Conservation (phyloP, 2,888 invertebrate genomes). For the Pammene fasciana region DNA sequence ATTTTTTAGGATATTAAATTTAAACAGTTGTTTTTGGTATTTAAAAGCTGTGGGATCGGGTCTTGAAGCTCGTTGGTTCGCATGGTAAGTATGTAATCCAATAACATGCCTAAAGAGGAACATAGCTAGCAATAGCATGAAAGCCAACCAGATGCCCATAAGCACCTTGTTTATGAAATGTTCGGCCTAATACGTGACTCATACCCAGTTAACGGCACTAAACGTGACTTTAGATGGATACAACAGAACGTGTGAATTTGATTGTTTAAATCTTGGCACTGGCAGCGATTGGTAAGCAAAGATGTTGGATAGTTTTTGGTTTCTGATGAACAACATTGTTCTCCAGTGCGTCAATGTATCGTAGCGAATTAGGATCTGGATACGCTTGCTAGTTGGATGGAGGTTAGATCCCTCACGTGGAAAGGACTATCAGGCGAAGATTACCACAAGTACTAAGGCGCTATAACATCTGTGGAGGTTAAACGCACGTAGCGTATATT, state of each 20-base stretch:
- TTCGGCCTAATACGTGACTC: constrained; percentile 39
- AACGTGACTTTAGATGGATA: constrained; percentile 53
- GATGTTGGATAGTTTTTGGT: constrained; percentile 47
- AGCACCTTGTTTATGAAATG: constrained; percentile 40
- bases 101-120: constrained; percentile 21
- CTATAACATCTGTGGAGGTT: constrained; percentile 71
- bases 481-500: constrained; percentile 74
- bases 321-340: constrained; percentile 6
- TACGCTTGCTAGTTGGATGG: constrained; percentile 16
- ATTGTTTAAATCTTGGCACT: constrained; percentile 55
- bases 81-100: not conserved
- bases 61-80: not conserved
- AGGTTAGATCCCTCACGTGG: constrained; percentile 17
- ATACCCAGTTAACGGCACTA: constrained; percentile 48
- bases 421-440: constrained; percentile 46
- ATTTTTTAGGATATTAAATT: too few species aligned
- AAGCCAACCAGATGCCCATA: constrained; percentile 27
- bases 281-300: constrained; percentile 56
- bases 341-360: constrained; percentile 5
- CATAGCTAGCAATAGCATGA: not conserved
- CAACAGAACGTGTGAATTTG: constrained; percentile 47
- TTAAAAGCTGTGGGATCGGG: too few species aligned
- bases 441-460: constrained; percentile 68
- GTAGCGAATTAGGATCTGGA: constrained; percentile 25
- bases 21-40: too few species aligned